phyloP scores from a whole-genome alignment of 2,113 vertebrate species.

The Protomyctophum bolini region DNA sequence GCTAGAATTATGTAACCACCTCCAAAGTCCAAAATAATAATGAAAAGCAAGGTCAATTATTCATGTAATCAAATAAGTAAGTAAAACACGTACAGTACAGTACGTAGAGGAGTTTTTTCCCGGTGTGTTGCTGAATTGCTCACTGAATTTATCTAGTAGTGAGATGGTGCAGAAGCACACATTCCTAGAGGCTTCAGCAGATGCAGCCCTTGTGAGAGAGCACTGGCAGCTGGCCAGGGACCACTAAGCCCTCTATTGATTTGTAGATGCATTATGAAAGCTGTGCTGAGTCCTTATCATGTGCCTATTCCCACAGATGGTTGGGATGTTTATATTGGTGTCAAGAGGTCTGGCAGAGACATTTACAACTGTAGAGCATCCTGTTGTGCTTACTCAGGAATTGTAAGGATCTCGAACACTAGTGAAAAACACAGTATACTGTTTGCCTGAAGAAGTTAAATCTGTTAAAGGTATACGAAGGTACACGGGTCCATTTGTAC shows the following conservation, averaged over 20 bases:
- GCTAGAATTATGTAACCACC: constrained; percentile 10
- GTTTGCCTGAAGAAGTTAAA: too few species aligned
- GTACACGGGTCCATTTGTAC: too few species aligned
- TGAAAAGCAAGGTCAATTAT: constrained; percentile 2
- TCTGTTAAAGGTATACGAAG: too few species aligned
- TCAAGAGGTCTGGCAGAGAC: not conserved
- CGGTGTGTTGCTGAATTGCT: too few species aligned
- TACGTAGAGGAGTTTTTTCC: too few species aligned
- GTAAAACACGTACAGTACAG: too few species aligned
- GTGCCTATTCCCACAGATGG: not conserved
- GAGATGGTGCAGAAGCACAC: not conserved
- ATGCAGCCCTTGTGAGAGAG: not conserved
- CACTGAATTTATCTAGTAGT: too few species aligned
- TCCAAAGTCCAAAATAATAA: constrained; percentile 8
- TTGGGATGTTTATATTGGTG: not conserved
- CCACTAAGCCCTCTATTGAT: constrained; percentile 18
- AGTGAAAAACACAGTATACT: too few species aligned
- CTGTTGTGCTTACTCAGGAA: not conserved
- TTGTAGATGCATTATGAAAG: constrained; percentile 28
- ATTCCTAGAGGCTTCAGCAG: constrained; percentile 4
- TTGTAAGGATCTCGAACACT: too few species aligned
- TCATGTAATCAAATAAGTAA: not conserved
- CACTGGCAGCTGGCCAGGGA: constrained; percentile 18
- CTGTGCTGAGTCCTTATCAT: constrained; percentile 21
- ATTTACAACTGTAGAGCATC: not conserved